Conservation (phyloP, 1,140 invertebrate species). For the Eriocheir sinensis region DNA sequence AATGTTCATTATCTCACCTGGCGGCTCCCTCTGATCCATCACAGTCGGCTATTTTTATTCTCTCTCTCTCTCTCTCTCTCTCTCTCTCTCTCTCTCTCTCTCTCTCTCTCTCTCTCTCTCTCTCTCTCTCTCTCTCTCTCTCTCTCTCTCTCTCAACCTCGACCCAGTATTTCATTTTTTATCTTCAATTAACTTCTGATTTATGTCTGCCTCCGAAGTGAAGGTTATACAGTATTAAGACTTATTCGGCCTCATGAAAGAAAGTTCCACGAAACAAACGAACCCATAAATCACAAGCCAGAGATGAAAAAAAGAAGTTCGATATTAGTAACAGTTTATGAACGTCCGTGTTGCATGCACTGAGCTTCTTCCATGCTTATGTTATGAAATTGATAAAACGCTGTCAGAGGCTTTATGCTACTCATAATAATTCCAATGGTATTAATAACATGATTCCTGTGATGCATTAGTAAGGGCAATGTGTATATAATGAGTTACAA, state of each 20-base stretch:
- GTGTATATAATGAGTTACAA: too few relatives aligned
- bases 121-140: not conserved
- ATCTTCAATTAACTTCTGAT: conserved; percentile 2
- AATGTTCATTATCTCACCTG: too few relatives aligned
- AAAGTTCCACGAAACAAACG: not conserved
- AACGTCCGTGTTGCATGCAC: too few relatives aligned
- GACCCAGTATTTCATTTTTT: not conserved
- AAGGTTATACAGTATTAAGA: not conserved
- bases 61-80: not conserved
- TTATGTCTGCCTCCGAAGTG: not conserved
- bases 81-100: not conserved
- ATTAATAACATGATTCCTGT: too few relatives aligned
- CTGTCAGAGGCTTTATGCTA: too few relatives aligned
- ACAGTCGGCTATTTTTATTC: not conserved
- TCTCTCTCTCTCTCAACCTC: not conserved
- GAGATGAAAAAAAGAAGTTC: too few relatives aligned
- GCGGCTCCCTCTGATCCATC: too few relatives aligned
- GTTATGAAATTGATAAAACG: too few relatives aligned
- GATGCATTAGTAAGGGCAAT: too few relatives aligned
- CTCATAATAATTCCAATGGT: too few relatives aligned
- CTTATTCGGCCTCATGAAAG: not conserved
- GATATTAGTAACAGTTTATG: not conserved
- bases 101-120: not conserved
- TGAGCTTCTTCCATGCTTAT: too few relatives aligned
- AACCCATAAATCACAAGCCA: too few relatives aligned